Base-by-base conservation (phyloP, 2,888 invertebrate species). In the Hirudinaria manillensis region DNA sequence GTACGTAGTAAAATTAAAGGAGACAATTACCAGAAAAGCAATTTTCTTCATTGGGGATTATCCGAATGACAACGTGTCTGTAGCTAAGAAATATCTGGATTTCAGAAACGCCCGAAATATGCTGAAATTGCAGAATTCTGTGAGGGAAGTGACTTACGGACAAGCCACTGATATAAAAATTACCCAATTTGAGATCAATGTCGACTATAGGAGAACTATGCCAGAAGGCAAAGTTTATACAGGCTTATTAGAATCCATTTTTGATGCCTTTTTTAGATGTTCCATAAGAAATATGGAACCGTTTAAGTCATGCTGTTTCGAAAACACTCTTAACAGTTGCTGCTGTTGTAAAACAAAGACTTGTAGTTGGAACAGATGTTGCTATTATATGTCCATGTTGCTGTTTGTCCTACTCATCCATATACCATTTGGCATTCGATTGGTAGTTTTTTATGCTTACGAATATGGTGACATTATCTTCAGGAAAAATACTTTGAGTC, bases 381-480 rank as follows among this genome's bases (percentile, higher is more conserved):
- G 77, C 73, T 78, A 77, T 36, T 74, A 81, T 21, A 79, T 83
- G 16, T 82, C 81, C 56, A 74, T 79, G 10, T 7, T 76, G 19
- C 67, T 84, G 0, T 74, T 82, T 55, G 70, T 84, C 7, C 68
- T 83, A 3, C 36, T 83, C 2, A 75, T 83, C 2, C 84, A 83
- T 0, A 38, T 81, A 16, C 83, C 84, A 0, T 83, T 80, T 76
- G 84, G 83, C 77, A 70, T 82, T 13, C 78, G 84, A 0, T 77
- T 83, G 13, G 77, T 82, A 27, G 79, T 84, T 61, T 84, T 81
- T 78, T 84, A 83, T 76, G 78, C 76, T 32, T 84, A 80, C 72
- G 84, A 84, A 77, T 75, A 81, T 32, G 79, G 81, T 2, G 83
- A 83, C 76, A 77, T 83, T 27, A 45, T 56, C 6, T 27, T 76